These are phyloP conservation scores for Osmoderma eremita DNA, from an alignment of 2,888 invertebrate species.

Conservation along the genomic window DNA sequence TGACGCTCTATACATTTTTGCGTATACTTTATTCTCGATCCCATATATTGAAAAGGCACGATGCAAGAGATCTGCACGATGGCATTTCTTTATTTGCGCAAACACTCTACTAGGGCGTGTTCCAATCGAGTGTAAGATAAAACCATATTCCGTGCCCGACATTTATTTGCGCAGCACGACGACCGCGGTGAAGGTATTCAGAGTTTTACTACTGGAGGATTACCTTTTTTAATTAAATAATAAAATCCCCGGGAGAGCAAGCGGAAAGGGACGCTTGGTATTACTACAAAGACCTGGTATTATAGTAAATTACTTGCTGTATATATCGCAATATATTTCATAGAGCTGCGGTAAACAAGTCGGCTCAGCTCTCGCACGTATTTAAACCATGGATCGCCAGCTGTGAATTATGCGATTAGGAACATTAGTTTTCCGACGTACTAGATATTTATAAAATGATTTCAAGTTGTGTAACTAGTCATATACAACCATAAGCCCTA, in stretches of 20 bases:
- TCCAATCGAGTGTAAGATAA: constrained; percentile 1
- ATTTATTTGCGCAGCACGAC: constrained; percentile 6
- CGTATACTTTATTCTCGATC: no score
- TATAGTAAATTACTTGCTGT: no score
- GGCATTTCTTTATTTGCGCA: no score
- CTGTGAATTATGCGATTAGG: constrained; percentile 4
- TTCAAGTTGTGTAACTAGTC: no score
- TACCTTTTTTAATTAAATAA: constrained; percentile 35
- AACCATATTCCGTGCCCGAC: neutral
- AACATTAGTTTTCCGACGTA: neutral
- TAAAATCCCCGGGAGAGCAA: constrained; percentile 2
- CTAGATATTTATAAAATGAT: neutral
- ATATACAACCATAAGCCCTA: neutral
- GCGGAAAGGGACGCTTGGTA: no score
- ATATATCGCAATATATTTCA: no score
- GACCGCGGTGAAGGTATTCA: neutral
- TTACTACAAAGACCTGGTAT: no score
- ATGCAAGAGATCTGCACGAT: no score
- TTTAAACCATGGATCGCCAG: neutral
- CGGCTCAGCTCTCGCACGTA: neutral
- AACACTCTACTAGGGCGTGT: neutral
- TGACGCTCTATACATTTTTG: no score
- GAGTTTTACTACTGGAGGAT: constrained; percentile 6
- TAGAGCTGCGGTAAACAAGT: neutral
- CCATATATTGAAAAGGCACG: no score